A percentile compares a stretch with the other conserved stretches of the same genome.
Evolutionary conservation across 1,140 invertebrate species (phyloP).

Genomic region (Chionoecetes opilio): DNA sequence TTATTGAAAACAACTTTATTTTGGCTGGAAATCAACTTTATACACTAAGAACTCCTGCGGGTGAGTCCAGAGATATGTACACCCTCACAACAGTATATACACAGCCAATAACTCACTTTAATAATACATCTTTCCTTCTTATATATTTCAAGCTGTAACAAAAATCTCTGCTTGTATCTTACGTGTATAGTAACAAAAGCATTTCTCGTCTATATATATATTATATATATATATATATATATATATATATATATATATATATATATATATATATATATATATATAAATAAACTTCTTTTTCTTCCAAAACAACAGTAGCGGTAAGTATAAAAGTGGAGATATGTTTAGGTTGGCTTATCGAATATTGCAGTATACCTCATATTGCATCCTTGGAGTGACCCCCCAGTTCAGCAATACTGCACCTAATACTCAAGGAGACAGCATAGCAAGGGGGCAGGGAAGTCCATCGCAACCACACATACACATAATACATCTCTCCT

Average conservation of each 20-base stretch:
- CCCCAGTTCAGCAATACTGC: background rate
- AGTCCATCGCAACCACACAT: background rate
- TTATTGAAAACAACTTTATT: background rate
- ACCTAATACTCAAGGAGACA: background rate
- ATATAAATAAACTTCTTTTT: background rate
- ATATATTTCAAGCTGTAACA: background rate
- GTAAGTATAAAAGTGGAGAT: background rate
- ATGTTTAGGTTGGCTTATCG: background rate
- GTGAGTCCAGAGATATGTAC: slow-evolving; percentile 6
- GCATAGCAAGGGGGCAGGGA: background rate
- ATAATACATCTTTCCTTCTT: background rate
- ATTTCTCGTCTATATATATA: background rate
- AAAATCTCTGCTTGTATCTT: background rate
- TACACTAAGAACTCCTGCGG: background rate
- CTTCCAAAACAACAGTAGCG: background rate
- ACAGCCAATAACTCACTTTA: background rate
- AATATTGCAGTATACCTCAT: background rate
- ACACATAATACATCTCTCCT: background rate
- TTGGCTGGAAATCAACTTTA: slow-evolving; percentile 21
- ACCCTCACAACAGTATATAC: background rate
- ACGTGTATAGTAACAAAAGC: too few relatives aligned
- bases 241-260: background rate
- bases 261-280: background rate
- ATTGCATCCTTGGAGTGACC: background rate
- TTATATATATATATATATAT: background rate